phyloP scores from a whole-genome alignment of 1,140 invertebrate genomes.

The Latrodectus geometricus region DNA sequence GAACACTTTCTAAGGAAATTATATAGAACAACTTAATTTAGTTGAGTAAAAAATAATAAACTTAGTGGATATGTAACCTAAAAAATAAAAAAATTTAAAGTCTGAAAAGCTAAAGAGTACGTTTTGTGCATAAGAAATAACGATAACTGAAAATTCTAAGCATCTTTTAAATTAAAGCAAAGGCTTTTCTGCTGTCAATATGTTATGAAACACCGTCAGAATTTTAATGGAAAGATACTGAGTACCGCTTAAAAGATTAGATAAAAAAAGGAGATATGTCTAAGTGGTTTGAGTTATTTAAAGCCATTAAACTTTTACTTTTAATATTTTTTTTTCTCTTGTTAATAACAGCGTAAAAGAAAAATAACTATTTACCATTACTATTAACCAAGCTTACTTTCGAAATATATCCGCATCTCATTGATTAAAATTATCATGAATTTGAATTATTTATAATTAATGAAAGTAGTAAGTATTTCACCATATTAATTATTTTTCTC shows the following conservation, averaged over 20 bases:
- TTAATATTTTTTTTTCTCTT: constrained; percentile 21
- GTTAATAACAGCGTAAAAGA: neutral
- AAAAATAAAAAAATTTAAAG: neutral
- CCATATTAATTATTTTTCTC: no score
- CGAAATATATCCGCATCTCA: no score
- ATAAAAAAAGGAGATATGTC: neutral
- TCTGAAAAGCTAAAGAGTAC: neutral
- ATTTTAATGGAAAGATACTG: constrained; percentile 34
- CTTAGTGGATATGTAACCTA: neutral
- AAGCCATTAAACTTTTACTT: constrained; percentile 31
- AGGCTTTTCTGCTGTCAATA: constrained; percentile 35
- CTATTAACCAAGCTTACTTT: no score
- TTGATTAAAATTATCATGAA: no score
- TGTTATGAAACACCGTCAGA: neutral
- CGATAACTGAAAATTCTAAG: constrained; percentile 18
- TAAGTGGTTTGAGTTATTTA: constrained; percentile 21
- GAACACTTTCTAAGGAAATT: neutral
- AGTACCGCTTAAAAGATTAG: constrained; percentile 6
- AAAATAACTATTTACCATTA: no score
- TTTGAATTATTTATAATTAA: no score
- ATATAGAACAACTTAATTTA: constrained; percentile 27
- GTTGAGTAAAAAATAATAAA: constrained; percentile 5
- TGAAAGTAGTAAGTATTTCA: no score
- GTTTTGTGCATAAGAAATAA: neutral
- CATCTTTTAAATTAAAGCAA: constrained; percentile 3